Percentiles rank a stretch among this genome's conserved stretches.
These are phyloP conservation scores for Coryphaenoides rupestris DNA, from an alignment of 2,113 vertebrate species.

Conservation along the genomic window DNA sequence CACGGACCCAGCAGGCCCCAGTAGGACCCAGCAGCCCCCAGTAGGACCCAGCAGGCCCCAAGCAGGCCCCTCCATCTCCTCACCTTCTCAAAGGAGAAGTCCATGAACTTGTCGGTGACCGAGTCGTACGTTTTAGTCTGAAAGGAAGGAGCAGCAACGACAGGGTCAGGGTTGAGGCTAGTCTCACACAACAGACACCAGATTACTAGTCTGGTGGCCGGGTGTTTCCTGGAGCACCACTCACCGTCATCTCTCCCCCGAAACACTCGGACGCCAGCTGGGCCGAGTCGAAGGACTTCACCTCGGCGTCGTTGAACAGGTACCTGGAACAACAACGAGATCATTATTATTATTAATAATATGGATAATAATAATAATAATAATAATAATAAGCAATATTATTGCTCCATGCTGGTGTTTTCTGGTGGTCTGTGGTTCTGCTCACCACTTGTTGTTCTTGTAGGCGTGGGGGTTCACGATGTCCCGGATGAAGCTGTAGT, in stretches of 20 bases:
- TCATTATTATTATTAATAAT: no score
- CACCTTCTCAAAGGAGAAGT: constrained; percentile 99
- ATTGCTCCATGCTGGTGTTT: no score
- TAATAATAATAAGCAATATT: no score
- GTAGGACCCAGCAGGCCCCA: neutral
- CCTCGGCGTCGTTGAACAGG: constrained; percentile 97
- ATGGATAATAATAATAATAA: no score
- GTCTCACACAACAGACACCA: neutral
- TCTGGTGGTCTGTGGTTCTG: neutral
- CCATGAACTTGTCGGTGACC: constrained; percentile 99
- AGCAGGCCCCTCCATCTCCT: neutral
- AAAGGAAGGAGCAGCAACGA: constrained; percentile 21
- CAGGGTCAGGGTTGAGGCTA: no score
- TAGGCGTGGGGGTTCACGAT: constrained; percentile 97
- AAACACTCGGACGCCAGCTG: constrained; percentile 97
- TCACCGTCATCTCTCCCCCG: constrained; percentile 98
- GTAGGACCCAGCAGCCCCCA: neutral
- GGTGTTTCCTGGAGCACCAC: constrained; percentile 1
- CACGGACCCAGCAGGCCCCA: neutral
- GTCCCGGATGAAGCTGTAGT: constrained; percentile 97
- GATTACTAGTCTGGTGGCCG: neutral
- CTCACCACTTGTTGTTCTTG: constrained; percentile 97
- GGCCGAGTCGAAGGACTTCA: constrained; percentile 97
- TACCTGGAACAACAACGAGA: constrained; percentile 75
- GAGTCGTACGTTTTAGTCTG: constrained; percentile 99